A percentile compares a stretch with the other conserved stretches of the same genome.
Conservation (phyloP, 2,888 invertebrate species). For the Platycheirus albimanus region DNA sequence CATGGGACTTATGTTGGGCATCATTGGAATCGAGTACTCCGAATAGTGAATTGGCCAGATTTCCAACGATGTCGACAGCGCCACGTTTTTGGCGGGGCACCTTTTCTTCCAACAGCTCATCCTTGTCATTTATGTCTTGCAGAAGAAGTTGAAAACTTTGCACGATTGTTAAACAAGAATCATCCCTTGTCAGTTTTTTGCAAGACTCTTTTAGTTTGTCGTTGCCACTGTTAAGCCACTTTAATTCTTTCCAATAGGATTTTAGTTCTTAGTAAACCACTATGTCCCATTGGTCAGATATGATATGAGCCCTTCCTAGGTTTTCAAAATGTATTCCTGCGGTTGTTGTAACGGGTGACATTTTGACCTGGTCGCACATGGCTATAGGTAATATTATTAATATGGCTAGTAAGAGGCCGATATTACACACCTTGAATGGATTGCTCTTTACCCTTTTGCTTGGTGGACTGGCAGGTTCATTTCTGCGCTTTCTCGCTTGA, state of each 20-base stretch:
- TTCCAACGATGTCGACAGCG: constrained; percentile 42
- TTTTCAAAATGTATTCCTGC: background rate
- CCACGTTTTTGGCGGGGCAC: constrained; percentile 1
- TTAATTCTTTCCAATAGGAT: background rate
- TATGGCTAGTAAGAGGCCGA: too few species aligned
- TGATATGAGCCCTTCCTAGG: background rate
- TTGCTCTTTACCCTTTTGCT: too few species aligned
- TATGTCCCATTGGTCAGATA: background rate
- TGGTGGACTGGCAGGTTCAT: too few species aligned
- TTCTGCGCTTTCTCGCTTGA: too few species aligned
- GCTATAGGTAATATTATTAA: too few species aligned
- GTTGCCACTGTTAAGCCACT: background rate
- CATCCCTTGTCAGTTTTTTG: background rate
- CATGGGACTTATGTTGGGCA: constrained; percentile 21
- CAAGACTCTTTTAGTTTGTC: background rate
- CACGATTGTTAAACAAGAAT: background rate
- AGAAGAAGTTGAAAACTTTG: background rate
- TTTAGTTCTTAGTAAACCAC: background rate
- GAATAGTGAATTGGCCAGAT: constrained; percentile 54
- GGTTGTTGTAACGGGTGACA: too few species aligned
- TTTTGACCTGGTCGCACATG: too few species aligned
- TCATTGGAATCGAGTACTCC: constrained; percentile 60
- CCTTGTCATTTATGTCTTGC: background rate
- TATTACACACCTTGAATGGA: too few species aligned
- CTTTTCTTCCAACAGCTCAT: background rate